Evolutionary conservation across 1,140 invertebrate genomes (phyloP).

Genomic region (Caerostris darwini): DNA sequence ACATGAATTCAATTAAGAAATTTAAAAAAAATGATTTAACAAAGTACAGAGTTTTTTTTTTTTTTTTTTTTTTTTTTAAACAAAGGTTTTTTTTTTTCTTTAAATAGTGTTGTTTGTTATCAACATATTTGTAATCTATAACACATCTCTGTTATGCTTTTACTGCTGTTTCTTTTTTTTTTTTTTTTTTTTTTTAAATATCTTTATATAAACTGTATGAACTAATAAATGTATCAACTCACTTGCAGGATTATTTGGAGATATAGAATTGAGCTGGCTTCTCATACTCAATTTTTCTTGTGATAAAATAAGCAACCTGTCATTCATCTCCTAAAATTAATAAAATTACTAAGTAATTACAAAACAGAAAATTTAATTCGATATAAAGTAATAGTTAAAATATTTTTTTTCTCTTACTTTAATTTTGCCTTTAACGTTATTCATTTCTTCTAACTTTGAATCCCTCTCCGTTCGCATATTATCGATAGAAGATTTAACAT

Average conservation of each 20-base stretch:
- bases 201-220: too few species aligned
- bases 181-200: too few species aligned
- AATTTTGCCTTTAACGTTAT: constrained; percentile 88
- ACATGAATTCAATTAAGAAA: not conserved
- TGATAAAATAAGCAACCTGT: constrained; percentile 84
- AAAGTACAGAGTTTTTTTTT: not conserved
- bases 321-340: constrained; percentile 87
- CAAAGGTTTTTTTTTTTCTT: too few species aligned
- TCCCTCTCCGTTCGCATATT: constrained; percentile 96
- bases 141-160: too few species aligned
- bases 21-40: not conserved
- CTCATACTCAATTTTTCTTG: constrained; percentile 80
- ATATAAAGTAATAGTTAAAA: not conserved
- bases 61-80: too few species aligned
- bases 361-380: not conserved
- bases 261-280: constrained; percentile 76
- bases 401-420: constrained; percentile 79
- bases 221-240: constrained; percentile 2
- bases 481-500: constrained; percentile 97
- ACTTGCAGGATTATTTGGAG: constrained; percentile 78
- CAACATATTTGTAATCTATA: too few species aligned
- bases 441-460: constrained; percentile 93
- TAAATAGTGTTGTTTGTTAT: too few species aligned
- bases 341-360: not conserved
- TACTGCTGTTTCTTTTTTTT: too few species aligned